A percentile compares a stretch with the other conserved stretches of the same genome.
These are phyloP conservation scores for Calidris pugnax DNA, from an alignment of 2,113 vertebrate genomes.

Conservation along the genomic window DNA sequence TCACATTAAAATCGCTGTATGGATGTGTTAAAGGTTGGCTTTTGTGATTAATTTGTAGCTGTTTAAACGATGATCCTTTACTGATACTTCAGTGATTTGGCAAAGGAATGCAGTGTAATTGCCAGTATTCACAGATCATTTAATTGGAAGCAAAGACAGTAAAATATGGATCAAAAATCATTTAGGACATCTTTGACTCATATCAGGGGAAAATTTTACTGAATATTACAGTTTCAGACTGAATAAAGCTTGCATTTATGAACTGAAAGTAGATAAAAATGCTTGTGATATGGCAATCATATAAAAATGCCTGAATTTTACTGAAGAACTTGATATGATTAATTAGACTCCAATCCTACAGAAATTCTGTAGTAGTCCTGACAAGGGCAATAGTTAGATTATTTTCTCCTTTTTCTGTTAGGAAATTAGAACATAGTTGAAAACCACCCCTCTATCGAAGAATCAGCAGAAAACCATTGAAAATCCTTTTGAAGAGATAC, in stretches of 20 bases:
- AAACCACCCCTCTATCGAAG: background rate
- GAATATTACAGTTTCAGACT: constrained; percentile 47
- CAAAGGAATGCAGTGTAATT: constrained; percentile 52
- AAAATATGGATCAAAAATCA: constrained; percentile 60
- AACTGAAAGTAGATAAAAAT: constrained; percentile 33
- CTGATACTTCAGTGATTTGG: constrained; percentile 65
- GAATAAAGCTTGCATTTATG: constrained; percentile 52
- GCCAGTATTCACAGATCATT: constrained; percentile 68
- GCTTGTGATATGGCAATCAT: background rate
- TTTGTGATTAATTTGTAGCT: constrained; percentile 74
- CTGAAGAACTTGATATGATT: background rate
- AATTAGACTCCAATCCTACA: background rate
- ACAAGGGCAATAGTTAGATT: background rate
- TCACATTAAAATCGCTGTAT: constrained; percentile 73
- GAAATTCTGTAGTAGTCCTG: background rate
- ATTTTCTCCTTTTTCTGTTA: background rate
- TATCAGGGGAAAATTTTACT: constrained; percentile 50
- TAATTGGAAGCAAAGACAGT: constrained; percentile 63
- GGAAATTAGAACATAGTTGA: background rate
- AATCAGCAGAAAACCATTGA: background rate
- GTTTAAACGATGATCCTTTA: constrained; percentile 66
- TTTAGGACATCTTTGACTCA: constrained; percentile 32
- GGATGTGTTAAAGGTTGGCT: constrained; percentile 74
- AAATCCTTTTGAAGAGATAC: background rate
- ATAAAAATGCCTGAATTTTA: constrained; percentile 24